Base-by-base conservation (phyloP, 2,888 invertebrate genomes). In the Apeira syringaria region DNA sequence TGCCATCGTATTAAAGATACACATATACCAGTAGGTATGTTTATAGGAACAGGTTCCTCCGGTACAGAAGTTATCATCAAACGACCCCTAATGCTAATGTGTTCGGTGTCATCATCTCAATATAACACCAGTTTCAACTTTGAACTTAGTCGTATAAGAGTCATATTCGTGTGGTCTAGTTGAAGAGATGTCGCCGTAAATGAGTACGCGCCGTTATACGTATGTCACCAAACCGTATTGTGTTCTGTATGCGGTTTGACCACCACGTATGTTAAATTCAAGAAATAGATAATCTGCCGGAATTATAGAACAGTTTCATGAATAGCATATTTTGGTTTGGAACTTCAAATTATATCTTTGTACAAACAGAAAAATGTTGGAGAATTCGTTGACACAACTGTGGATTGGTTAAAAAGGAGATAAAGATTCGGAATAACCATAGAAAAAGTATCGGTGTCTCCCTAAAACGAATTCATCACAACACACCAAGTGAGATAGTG, bases 161-260 rank as follows among this genome's bases (percentile, higher is more conserved):
- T 56, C 15, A 15, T 49, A 58, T 68, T 68, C 7, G 50, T 52
- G 25, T 35, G 13, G 37, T 11, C 7, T 30, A 35, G 42, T 28
- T 8, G 39, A 32, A 30, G 48, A 32, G 32, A 40, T 28, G 33
- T 28, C 62, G 55, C 65, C 57, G 73, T 69, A 75, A 85, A 82
- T 79, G 76, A 75, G 84, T 68, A 64, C 78, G 58, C 54, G 60
- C 86, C 86, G 87, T 87, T 87, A 82, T 87, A 66, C 70, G 69
- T 75, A 68, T 83, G 84, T 85, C 83, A 73, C 80, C 74, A 72
- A 69, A 70, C 64, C 65, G 74, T 76, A 81, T 78, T 77, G 72
- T 78, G 59, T 63, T 7, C 20, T 20, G 59, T 37, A 11, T 56
- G 60, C 56, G 56, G 59, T 62, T 69, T 73, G 64, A 68, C 65